Conservation (phyloP, 2,113 vertebrate species). For the Vicugna pacos region DNA sequence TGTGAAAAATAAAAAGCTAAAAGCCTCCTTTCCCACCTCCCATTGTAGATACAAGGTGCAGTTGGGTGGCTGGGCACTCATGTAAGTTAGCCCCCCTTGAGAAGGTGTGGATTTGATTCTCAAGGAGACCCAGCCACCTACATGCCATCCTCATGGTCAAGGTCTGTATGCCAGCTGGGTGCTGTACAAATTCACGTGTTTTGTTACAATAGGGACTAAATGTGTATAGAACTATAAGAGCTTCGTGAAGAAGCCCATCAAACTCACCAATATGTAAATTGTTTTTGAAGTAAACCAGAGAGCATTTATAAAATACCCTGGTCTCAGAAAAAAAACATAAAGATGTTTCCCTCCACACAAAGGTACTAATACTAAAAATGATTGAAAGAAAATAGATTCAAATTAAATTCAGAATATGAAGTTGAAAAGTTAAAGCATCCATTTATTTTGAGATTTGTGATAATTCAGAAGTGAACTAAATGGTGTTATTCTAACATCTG, state of each 20-base stretch:
- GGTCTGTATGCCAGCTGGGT: background rate
- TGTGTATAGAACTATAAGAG: background rate
- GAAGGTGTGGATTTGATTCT: background rate
- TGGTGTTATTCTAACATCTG: background rate
- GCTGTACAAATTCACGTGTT: background rate
- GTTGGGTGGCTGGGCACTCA: background rate
- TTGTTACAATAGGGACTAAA: background rate
- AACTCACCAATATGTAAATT: background rate
- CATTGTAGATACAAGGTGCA: background rate
- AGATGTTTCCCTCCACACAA: background rate
- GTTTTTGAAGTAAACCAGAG: constrained; percentile 4
- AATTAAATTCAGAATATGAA: constrained; percentile 14
- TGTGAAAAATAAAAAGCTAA: background rate
- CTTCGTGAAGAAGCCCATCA: background rate
- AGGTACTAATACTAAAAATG: background rate
- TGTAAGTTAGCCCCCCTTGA: background rate
- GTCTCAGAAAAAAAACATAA: background rate
- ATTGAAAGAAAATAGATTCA: background rate
- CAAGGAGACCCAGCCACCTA: background rate
- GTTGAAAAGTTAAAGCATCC: background rate
- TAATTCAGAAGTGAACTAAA: background rate
- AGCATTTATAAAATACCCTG: background rate
- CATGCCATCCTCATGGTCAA: background rate
- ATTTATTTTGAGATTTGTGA: background rate
- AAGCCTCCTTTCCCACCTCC: background rate